These are phyloP conservation scores for Drosophila recens DNA, from an alignment of 2,888 invertebrate genomes.

Conservation along the genomic window DNA sequence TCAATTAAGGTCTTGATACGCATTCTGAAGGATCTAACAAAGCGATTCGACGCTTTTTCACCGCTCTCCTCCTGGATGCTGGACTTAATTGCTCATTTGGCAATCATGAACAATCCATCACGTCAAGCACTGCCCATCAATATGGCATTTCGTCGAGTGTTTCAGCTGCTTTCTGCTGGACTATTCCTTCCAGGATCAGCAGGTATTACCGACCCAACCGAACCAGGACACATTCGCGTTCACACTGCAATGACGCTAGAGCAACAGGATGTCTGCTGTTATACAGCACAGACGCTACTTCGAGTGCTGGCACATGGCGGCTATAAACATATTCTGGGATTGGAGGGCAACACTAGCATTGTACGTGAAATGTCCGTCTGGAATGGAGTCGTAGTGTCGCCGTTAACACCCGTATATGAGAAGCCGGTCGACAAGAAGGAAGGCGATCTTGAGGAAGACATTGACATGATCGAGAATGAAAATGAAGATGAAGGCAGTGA, in stretches of 20 bases:
- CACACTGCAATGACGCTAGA: slow-evolving; percentile 96
- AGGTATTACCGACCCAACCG: slow-evolving; percentile 97
- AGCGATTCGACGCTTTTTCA: slow-evolving; percentile 95
- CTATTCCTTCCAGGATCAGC: slow-evolving; percentile 97
- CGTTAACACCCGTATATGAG: slow-evolving; percentile 97
- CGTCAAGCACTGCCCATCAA: slow-evolving; percentile 96
- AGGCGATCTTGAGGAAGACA: slow-evolving; percentile 88
- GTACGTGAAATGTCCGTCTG: slow-evolving; percentile 96
- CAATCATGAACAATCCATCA: slow-evolving; percentile 98
- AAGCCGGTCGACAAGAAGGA: slow-evolving; percentile 91
- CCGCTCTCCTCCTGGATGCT: slow-evolving; percentile 98
- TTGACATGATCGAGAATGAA: slow-evolving; percentile 87
- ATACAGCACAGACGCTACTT: slow-evolving; percentile 94
- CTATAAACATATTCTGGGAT: slow-evolving; percentile 94
- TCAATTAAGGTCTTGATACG: slow-evolving; percentile 98
- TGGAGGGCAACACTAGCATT: slow-evolving; percentile 86
- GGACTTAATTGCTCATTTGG: slow-evolving; percentile 97
- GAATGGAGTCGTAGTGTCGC: slow-evolving; percentile 98
- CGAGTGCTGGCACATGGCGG: slow-evolving; percentile 97
- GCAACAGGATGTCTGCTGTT: slow-evolving; percentile 96
- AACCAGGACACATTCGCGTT: slow-evolving; percentile 94
- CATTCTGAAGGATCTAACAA: slow-evolving; percentile 95
- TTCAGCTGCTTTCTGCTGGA: slow-evolving; percentile 96
- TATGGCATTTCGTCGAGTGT: slow-evolving; percentile 94
- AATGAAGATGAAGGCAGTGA: slow-evolving; percentile 84